Conservation (phyloP, 2,888 invertebrate genomes). For the Aphrophora alni region DNA sequence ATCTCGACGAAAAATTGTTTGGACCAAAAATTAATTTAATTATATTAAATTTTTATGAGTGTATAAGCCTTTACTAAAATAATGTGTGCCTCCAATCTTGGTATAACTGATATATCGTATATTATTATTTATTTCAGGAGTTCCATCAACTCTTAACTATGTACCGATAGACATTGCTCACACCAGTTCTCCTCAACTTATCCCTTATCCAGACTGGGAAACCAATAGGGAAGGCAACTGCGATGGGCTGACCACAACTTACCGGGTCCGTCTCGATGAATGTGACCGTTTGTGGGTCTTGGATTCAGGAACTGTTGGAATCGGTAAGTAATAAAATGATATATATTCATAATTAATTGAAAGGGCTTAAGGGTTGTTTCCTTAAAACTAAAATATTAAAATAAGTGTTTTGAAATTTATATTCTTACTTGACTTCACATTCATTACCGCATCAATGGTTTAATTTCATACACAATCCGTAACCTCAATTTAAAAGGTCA, state of each 20-base stretch:
- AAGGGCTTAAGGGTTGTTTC: too few species aligned
- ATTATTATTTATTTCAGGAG: slow-evolving; percentile 63
- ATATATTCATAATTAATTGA: too few species aligned
- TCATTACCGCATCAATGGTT: not conserved
- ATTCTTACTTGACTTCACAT: not conserved
- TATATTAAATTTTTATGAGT: too few species aligned
- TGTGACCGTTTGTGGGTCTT: slow-evolving; percentile 84
- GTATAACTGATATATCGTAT: too few species aligned
- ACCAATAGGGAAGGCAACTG: slow-evolving; percentile 79
- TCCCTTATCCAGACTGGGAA: slow-evolving; percentile 78
- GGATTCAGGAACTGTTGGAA: slow-evolving; percentile 83
- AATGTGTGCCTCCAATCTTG: too few species aligned
- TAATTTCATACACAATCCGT: slow-evolving; percentile 14
- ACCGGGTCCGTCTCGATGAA: slow-evolving; percentile 74
- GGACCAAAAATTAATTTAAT: too few species aligned
- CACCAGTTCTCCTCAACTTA: slow-evolving; percentile 74
- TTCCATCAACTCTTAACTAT: slow-evolving; percentile 82
- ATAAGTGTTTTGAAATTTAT: slow-evolving; percentile 22
- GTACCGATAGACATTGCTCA: slow-evolving; percentile 71
- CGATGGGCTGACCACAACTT: slow-evolving; percentile 77
- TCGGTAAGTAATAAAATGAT: too few species aligned
- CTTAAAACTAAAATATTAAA: slow-evolving; percentile 11
- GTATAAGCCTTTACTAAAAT: too few species aligned
- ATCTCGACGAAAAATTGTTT: too few species aligned
- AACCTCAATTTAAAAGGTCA: too few species aligned